Base-by-base conservation (phyloP, 1,140 invertebrate species). In the Bombus impatiens region DNA sequence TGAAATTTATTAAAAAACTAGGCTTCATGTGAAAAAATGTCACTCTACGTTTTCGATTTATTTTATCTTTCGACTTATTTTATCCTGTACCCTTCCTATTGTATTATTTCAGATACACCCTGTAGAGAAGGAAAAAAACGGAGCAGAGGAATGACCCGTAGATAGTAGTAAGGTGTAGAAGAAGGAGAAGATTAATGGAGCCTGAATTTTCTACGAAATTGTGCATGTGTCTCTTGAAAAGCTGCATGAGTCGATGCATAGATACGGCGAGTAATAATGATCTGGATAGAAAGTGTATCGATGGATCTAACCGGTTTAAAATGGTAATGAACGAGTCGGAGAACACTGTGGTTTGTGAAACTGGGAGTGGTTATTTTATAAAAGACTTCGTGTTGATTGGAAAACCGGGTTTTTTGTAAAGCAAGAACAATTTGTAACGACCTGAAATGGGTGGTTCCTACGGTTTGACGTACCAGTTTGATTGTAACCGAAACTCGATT, bases 171-270 rank as follows among this genome's bases (percentile, higher is more conserved):
- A 53, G 18, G 47, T 22, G 47, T 53, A 28, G 44, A 18, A 15
- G 15, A 80, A 37, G 72, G 15, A 3, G 65, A 83, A 87, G 88
- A 90, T 90, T 90, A 89, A 90, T 87, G 88, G 89, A 90, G 82
- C 81, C 75, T 77, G 28, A 80, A 87, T 84, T 86, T 68, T 35
- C 67, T 37, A 44, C 57, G 65, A 65, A 75, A 57, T 78, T 71
- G 86, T 72, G 53, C 71, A 42, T 80, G 47, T 78, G 47, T 78
- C 40, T 37, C 65, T 32, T 28, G 62, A 76, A 86, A 65, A 47
- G 68, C 32, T 77, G 70, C 42, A 70, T 42, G 62, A 35, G 59
- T 86, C 62, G 40, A 83, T 78, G 53, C 74, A 65, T 74, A 35
- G 68, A 35, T 59, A 62, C n/a, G 15, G 22, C 0, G 25, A 37